phyloP scores from a whole-genome alignment of 2,888 invertebrate species.

The Gari tellinella region DNA sequence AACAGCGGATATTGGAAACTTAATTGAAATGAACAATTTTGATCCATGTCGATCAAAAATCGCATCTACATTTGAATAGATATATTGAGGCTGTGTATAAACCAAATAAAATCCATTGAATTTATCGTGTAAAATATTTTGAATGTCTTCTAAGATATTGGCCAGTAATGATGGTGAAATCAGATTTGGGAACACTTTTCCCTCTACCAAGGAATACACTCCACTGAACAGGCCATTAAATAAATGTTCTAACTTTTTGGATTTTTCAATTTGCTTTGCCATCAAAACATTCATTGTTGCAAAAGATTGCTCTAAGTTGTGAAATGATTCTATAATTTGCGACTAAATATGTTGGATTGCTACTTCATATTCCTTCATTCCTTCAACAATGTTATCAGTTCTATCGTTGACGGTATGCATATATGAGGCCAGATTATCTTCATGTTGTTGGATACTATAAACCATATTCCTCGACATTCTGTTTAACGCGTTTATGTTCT shows the following conservation, averaged over 20 bases:
- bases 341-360: conserved; percentile 26
- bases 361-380: conserved; percentile 21
- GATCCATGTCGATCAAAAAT: conserved; percentile 28
- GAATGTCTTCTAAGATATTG: conserved; percentile 15
- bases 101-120: conserved; percentile 36
- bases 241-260: conserved; percentile 3
- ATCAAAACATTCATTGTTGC: conserved; percentile 16
- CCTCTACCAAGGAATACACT: conserved; percentile 38
- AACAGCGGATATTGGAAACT: conserved; percentile 28
- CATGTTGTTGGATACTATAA: conserved; percentile 19
- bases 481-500: conserved; percentile 16
- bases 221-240: conserved; percentile 36
- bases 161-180: conserved; percentile 11
- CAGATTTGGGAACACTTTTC: conserved; percentile 34
- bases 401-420: conserved; percentile 18
- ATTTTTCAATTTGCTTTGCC: conserved; percentile 19
- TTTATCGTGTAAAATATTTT: conserved; percentile 26
- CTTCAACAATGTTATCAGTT: conserved; percentile 18
- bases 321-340: conserved; percentile 23
- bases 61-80: conserved; percentile 14
- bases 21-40: conserved; percentile 26
- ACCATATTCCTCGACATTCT: conserved; percentile 5
- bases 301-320: conserved; percentile 16
- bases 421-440: conserved; percentile 20
- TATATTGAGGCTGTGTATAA: background rate